A percentile compares a stretch with the other conserved stretches of the same genome.
These are phyloP conservation scores for Metopolophium dirhodum DNA, from an alignment of 1,140 invertebrate species.

Conservation along the genomic window DNA sequence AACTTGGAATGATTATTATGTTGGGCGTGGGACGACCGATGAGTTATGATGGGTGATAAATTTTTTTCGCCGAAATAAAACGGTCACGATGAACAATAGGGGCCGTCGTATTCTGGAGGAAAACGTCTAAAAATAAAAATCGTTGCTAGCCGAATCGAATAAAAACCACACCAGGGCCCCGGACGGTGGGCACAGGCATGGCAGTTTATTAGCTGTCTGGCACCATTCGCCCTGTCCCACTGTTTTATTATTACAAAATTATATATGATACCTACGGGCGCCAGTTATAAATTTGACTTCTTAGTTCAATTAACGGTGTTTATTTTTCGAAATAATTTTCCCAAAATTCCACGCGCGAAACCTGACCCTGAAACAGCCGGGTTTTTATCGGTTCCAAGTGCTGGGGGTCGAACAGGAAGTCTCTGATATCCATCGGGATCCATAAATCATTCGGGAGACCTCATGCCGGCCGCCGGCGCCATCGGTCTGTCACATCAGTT, in stretches of 20 bases:
- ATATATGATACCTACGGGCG: not conserved
- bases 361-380: constrained; percentile 26
- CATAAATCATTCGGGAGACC: constrained; percentile 49
- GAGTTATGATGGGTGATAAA: constrained; percentile 39
- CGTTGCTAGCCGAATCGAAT: constrained; percentile 2
- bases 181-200: not conserved
- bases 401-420: constrained; percentile 52
- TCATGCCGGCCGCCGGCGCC: constrained; percentile 49
- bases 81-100: constrained; percentile 24
- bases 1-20: constrained; percentile 11
- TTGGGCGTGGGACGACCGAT: constrained; percentile 15
- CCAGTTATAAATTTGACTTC: constrained; percentile 30
- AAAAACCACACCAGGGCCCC: constrained; percentile 18
- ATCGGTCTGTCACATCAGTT: constrained; percentile 50
- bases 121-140: constrained; percentile 54
- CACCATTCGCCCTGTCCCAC: constrained; percentile 32
- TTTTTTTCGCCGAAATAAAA: constrained; percentile 32
- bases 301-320: constrained; percentile 26
- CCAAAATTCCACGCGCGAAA: constrained; percentile 46
- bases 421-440: constrained; percentile 54
- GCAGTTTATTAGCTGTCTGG: constrained; percentile 53
- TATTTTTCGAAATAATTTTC: constrained; percentile 23
- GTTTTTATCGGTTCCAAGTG: constrained; percentile 56
- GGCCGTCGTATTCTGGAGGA: not conserved
- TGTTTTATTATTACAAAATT: constrained; percentile 50